A percentile compares a stretch with the other conserved stretches of the same genome.
Conservation (phyloP, 2,888 invertebrate species). For the Diachrysia chrysitis region DNA sequence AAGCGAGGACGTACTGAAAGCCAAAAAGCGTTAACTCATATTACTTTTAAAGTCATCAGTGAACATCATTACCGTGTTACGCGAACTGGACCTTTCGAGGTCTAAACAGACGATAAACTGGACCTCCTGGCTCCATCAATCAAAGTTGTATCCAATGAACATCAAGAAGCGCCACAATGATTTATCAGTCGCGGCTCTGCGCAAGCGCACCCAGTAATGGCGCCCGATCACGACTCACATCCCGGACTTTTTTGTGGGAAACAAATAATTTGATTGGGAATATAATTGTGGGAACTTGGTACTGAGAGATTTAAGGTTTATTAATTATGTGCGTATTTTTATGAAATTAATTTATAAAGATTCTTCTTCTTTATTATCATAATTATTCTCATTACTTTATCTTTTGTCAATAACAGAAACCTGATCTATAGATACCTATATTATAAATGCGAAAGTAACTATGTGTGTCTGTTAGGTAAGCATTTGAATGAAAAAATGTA, state of each 20-base stretch:
- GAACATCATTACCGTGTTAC: slow-evolving; percentile 57
- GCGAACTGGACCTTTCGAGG: slow-evolving; percentile 35
- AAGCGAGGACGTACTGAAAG: neutral
- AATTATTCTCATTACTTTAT: too few relatives aligned
- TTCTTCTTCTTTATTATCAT: too few relatives aligned
- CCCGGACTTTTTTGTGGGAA: slow-evolving; percentile 48
- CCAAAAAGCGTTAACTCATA: slow-evolving; percentile 3
- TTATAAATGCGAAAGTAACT: too few relatives aligned
- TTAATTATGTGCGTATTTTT: slow-evolving; percentile 30
- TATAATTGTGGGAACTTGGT: slow-evolving; percentile 58
- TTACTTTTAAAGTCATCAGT: slow-evolving; percentile 39
- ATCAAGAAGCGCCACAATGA: slow-evolving; percentile 87
- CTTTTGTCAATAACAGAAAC: too few relatives aligned
- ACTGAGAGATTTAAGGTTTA: slow-evolving; percentile 10
- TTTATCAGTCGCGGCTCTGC: slow-evolving; percentile 71
- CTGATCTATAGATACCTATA: too few relatives aligned
- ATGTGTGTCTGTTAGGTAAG: too few relatives aligned
- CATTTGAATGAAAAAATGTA: too few relatives aligned
- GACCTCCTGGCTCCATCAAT: slow-evolving; percentile 72
- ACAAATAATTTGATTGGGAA: slow-evolving; percentile 44
- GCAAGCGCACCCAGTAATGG: slow-evolving; percentile 61
- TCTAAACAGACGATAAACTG: slow-evolving; percentile 60
- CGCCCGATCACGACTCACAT: slow-evolving; percentile 67
- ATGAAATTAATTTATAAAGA: neutral
- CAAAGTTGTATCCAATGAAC: slow-evolving; percentile 79